Percentiles rank a stretch among this genome's conserved stretches.
These are phyloP conservation scores for Perca schrenkii DNA, from an alignment of 2,113 vertebrate species.

Conservation along the genomic window DNA sequence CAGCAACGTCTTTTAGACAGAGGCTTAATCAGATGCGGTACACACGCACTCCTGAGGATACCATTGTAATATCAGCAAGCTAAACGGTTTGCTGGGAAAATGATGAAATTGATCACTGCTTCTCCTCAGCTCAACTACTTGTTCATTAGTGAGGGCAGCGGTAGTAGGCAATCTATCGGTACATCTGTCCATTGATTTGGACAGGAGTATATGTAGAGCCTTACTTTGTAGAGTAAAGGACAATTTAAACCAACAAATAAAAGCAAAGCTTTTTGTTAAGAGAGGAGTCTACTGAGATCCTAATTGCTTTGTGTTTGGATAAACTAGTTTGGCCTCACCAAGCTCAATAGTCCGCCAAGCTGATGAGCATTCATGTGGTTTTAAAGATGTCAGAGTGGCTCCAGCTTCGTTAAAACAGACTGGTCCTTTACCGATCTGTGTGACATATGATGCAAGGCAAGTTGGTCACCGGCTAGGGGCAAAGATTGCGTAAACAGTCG, in stretches of 20 bases:
- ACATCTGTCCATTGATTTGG: slow-evolving; percentile 73
- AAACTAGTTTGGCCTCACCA: slow-evolving; percentile 35
- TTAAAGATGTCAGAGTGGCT: slow-evolving; percentile 1
- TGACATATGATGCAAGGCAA: slow-evolving; percentile 20
- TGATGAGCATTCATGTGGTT: slow-evolving; percentile 47
- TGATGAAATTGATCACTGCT: slow-evolving; percentile 71
- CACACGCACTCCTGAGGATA: slow-evolving; percentile 49
- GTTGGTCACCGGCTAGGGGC: not conserved
- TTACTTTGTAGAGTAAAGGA: slow-evolving; percentile 53
- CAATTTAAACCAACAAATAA: slow-evolving; percentile 64
- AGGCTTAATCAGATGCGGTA: slow-evolving; percentile 44
- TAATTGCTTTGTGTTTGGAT: slow-evolving; percentile 64
- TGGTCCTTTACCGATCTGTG: not conserved
- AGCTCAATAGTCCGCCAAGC: slow-evolving; percentile 25
- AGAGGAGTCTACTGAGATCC: slow-evolving; percentile 35
- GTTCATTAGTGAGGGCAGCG: slow-evolving; percentile 73
- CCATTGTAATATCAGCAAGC: slow-evolving; percentile 54
- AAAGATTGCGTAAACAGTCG: slow-evolving; percentile 42
- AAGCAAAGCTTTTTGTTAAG: slow-evolving; percentile 56
- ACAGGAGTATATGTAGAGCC: slow-evolving; percentile 54
- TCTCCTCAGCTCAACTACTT: slow-evolving; percentile 53
- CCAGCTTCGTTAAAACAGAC: slow-evolving; percentile 12
- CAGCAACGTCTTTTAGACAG: slow-evolving; percentile 28
- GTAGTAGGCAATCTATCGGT: slow-evolving; percentile 64
- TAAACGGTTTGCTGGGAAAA: slow-evolving; percentile 59